Conservation (phyloP, 2,888 invertebrate species). For the Drosophila phalerata region DNA sequence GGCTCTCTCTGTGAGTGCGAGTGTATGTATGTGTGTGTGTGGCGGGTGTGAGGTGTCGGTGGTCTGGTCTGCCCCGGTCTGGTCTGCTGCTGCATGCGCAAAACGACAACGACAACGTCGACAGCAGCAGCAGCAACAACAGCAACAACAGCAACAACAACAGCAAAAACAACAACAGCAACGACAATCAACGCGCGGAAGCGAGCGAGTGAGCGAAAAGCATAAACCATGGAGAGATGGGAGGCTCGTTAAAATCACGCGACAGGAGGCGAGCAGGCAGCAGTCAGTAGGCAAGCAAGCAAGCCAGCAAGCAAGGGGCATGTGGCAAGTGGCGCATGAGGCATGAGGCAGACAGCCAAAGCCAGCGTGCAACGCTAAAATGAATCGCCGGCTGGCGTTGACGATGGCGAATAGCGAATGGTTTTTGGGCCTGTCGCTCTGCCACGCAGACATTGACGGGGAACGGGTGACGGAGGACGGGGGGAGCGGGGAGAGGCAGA, state of each 20-base stretch:
- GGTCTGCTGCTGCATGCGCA: slow-evolving; percentile 60
- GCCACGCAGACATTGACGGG: slow-evolving; percentile 48
- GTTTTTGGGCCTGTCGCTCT: slow-evolving; percentile 45
- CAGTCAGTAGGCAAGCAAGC: slow-evolving; percentile 15
- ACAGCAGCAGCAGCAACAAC: slow-evolving; percentile 46
- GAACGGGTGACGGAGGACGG: background rate
- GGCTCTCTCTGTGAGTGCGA: slow-evolving; percentile 20
- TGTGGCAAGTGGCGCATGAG: slow-evolving; percentile 24
- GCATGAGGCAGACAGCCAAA: slow-evolving; percentile 44
- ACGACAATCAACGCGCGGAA: slow-evolving; percentile 78
- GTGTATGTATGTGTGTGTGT: slow-evolving; percentile 14
- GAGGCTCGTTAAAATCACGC: slow-evolving; percentile 79
- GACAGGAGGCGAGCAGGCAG: slow-evolving; percentile 63
- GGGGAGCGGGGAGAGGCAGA: slow-evolving; percentile 3
- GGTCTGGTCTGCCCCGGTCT: slow-evolving; percentile 49
- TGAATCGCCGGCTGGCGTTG: slow-evolving; percentile 64
- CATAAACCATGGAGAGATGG: slow-evolving; percentile 74
- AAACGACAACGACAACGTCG: slow-evolving; percentile 40
- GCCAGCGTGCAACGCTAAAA: slow-evolving; percentile 69
- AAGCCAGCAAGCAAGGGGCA: slow-evolving; percentile 23
- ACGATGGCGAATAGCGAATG: slow-evolving; percentile 48
- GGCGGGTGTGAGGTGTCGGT: slow-evolving; percentile 60
- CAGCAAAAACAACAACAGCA: slow-evolving; percentile 54
- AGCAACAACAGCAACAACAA: slow-evolving; percentile 51
- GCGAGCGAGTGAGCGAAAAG: slow-evolving; percentile 72